These are phyloP conservation scores for Scaptomyza flava DNA, from an alignment of 2,888 invertebrate genomes.

Conservation along the genomic window DNA sequence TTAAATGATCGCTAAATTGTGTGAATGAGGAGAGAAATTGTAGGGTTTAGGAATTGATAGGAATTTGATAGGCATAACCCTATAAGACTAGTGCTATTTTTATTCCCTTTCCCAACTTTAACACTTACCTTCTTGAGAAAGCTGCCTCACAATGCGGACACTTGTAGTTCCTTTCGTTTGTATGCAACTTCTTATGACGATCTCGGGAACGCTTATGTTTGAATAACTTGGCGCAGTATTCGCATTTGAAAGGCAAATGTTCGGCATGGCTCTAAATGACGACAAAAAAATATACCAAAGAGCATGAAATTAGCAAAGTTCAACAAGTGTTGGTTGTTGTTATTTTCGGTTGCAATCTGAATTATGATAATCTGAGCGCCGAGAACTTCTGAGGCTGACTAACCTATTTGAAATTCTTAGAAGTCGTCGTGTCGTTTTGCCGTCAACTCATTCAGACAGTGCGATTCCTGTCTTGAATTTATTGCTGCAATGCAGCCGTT, in stretches of 20 bases:
- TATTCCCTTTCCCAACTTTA: not conserved
- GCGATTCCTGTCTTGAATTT: conserved; percentile 67
- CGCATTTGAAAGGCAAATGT: conserved; percentile 96
- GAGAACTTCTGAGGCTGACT: conserved; percentile 31
- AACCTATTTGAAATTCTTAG: conserved; percentile 76
- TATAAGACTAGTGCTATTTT: not conserved
- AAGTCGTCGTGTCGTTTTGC: conserved; percentile 52
- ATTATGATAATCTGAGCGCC: conserved; percentile 30
- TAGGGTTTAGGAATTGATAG: not conserved
- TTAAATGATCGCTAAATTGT: conserved; percentile 92
- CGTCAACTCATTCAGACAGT: conserved; percentile 15
- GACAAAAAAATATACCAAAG: not conserved
- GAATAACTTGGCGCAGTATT: conserved; percentile 95
- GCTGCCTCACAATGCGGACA: conserved; percentile 96
- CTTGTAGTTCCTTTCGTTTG: conserved; percentile 95
- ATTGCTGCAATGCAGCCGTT: conserved; percentile 62
- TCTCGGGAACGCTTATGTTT: conserved; percentile 97
- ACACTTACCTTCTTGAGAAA: conserved; percentile 93
- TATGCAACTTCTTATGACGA: conserved; percentile 96
- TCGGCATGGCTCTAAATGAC: conserved; percentile 90
- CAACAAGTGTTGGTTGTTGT: conserved; percentile 29
- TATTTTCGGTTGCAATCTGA: conserved; percentile 31
- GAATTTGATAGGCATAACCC: not conserved
- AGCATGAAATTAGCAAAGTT: conserved; percentile 1
- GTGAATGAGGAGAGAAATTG: conserved; percentile 30